Conservation (phyloP, 2,888 invertebrate genomes). For the Rotaria sp. region DNA sequence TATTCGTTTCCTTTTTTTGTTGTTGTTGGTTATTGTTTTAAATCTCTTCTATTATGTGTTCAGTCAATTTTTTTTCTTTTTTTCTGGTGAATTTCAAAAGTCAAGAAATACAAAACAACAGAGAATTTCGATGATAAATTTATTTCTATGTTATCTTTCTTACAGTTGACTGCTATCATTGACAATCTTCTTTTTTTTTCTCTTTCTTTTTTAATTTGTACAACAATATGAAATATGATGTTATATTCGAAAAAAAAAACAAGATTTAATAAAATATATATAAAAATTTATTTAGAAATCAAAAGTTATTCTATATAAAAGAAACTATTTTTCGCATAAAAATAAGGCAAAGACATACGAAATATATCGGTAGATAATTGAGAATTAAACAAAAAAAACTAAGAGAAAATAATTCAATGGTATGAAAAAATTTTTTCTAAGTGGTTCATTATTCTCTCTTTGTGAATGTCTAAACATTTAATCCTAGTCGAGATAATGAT, state of each 20-base stretch:
- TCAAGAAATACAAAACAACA: not conserved
- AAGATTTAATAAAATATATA: not conserved
- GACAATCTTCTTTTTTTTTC: not conserved
- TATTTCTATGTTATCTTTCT: not conserved
- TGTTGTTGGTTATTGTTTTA: not conserved
- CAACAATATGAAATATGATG: not conserved
- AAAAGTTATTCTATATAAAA: too few species aligned
- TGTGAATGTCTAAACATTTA: too few species aligned
- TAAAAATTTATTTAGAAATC: too few species aligned
- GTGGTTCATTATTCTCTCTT: too few species aligned
- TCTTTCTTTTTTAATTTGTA: not conserved
- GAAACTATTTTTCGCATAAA: too few species aligned
- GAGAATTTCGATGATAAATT: not conserved
- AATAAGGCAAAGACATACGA: too few species aligned
- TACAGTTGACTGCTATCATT: not conserved
- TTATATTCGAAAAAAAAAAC: not conserved
- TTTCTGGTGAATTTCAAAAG: not conserved
- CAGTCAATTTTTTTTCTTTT: not conserved
- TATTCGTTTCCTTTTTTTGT: not conserved
- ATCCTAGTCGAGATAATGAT: too few species aligned
- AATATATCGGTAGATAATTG: too few species aligned
- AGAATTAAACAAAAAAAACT: too few species aligned
- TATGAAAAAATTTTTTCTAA: too few species aligned
- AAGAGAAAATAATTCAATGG: too few species aligned
- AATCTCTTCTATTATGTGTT: not conserved